phyloP scores from a whole-genome alignment of 2,113 vertebrate species.

The Illadopsis cleaveri region DNA sequence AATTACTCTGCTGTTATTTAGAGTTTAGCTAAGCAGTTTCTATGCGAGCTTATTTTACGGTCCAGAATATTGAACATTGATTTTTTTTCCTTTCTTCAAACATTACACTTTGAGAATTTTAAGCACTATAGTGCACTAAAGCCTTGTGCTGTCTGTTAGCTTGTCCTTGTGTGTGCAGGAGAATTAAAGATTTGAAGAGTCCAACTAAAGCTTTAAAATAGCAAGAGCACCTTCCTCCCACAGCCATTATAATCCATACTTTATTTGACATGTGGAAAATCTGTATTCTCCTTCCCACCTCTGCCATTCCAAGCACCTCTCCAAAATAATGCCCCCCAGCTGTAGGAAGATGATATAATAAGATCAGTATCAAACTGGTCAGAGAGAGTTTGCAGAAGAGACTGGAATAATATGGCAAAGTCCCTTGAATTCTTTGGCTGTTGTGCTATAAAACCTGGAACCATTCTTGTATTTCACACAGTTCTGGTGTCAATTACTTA shows the following conservation, averaged over 20 bases:
- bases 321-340: neutral
- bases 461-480: neutral
- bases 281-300: neutral
- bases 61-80: neutral
- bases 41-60: neutral
- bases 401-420: neutral
- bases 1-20: neutral
- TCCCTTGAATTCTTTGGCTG: neutral
- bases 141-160: neutral
- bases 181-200: neutral
- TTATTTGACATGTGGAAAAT: neutral
- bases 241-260: neutral
- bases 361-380: neutral
- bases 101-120: neutral
- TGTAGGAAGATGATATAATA: neutral
- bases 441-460: neutral
- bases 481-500: neutral
- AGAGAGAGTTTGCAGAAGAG: neutral
- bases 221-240: neutral
- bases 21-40: neutral
- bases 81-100: neutral
- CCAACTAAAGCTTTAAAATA: neutral
- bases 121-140: neutral
- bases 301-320: neutral
- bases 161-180: neutral